Evolutionary conservation across 1,140 invertebrate genomes (phyloP).

Genomic region (Ips typographus): DNA sequence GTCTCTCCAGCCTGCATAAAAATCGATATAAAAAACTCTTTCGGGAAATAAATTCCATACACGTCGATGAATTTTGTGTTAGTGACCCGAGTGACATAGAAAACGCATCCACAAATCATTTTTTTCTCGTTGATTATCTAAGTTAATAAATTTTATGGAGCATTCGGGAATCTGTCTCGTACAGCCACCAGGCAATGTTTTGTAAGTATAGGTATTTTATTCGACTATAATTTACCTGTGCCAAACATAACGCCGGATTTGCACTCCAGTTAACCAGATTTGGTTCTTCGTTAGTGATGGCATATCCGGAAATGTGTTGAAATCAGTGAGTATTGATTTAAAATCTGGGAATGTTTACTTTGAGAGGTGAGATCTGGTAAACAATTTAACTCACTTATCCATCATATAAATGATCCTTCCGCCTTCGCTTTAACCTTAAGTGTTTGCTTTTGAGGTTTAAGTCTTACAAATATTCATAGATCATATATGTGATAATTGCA

Average conservation of each 20-base stretch:
- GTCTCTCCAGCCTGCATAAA: neutral
- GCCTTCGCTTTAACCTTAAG: constrained; percentile 3
- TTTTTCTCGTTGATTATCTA: constrained; percentile 33
- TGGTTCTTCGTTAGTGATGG: constrained; percentile 2
- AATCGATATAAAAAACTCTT: constrained; percentile 19
- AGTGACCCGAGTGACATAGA: constrained; percentile 24
- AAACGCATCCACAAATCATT: constrained; percentile 30
- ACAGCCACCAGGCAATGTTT: constrained; percentile 22
- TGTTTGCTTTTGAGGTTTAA: neutral
- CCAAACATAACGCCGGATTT: neutral
- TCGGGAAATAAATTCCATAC: constrained; percentile 25
- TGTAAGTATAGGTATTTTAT: constrained; percentile 29
- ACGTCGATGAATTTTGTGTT: constrained; percentile 18
- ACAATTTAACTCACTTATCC: constrained; percentile 10
- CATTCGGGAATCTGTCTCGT: constrained; percentile 29
- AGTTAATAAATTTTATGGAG: constrained; percentile 34
- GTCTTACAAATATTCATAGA: neutral
- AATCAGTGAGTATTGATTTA: neutral
- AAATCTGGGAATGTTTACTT: neutral
- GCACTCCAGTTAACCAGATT: neutral
- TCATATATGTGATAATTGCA: neutral
- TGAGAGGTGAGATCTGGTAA: constrained; percentile 3
- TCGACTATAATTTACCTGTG: constrained; percentile 19
- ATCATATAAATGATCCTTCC: constrained; percentile 6
- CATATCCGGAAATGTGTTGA: constrained; percentile 9